phyloP scores from a whole-genome alignment of 2,113 vertebrate genomes.

The Pao palembangensis region DNA sequence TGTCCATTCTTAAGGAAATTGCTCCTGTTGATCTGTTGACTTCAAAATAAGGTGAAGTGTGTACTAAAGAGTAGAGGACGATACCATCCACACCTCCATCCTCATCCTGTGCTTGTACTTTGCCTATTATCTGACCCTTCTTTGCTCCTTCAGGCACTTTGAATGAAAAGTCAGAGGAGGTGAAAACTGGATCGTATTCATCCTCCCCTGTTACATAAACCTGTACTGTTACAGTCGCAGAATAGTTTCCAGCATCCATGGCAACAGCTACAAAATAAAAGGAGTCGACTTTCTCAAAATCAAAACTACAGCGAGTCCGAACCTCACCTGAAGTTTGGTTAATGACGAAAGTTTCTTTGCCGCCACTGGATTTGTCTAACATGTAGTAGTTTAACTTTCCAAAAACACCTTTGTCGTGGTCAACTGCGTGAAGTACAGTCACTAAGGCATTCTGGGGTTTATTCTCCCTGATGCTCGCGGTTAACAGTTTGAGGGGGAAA shows the following conservation, averaged over 20 bases:
- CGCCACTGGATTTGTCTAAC: slow-evolving; percentile 64
- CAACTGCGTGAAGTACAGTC: slow-evolving; percentile 84
- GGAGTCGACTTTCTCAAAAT: slow-evolving; percentile 86
- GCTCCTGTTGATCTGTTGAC: slow-evolving; percentile 88
- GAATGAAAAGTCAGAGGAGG: slow-evolving; percentile 81
- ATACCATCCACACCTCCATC: slow-evolving; percentile 90
- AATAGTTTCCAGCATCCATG: slow-evolving; percentile 86
- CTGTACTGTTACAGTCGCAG: slow-evolving; percentile 86
- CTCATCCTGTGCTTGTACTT: slow-evolving; percentile 88
- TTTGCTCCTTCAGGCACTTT: slow-evolving; percentile 87
- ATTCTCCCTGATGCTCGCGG: slow-evolving; percentile 88
- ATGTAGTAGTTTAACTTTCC: slow-evolving; percentile 83
- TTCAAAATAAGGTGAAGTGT: slow-evolving; percentile 86
- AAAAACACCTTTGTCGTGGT: slow-evolving; percentile 83
- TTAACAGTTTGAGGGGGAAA: slow-evolving; percentile 85
- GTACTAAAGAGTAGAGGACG: slow-evolving; percentile 84
- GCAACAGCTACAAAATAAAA: slow-evolving; percentile 85
- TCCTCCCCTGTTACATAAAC: slow-evolving; percentile 92
- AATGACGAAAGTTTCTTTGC: slow-evolving; percentile 76
- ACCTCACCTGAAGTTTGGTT: slow-evolving; percentile 87
- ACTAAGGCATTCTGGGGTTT: slow-evolving; percentile 86
- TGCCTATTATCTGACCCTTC: slow-evolving; percentile 87
- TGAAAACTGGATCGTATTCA: slow-evolving; percentile 92
- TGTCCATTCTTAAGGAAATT: slow-evolving; percentile 85
- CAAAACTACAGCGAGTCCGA: slow-evolving; percentile 78